phyloP scores from a whole-genome alignment of 2,797 vertebrate species.

The Acestrorhynchus altus region DNA sequence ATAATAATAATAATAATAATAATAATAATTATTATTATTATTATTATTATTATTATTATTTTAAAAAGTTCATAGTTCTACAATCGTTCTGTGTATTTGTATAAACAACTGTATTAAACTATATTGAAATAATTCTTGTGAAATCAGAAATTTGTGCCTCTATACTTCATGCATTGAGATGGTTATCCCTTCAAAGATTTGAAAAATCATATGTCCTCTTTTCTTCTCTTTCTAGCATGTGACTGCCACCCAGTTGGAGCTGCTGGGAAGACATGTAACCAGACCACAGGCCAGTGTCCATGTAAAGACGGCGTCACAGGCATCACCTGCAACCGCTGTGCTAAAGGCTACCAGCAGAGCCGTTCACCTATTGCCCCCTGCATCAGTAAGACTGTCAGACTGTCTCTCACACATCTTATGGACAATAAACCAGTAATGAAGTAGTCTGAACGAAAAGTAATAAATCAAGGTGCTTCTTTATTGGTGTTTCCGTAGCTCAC shows the following conservation, averaged over 20 bases:
- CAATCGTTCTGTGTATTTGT: too few species aligned
- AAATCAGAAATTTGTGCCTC: too few species aligned
- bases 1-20: too few species aligned
- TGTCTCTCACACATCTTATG: neutral
- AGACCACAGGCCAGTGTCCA: constrained; percentile 97
- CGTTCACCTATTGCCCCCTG: constrained; percentile 97
- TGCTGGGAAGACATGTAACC: constrained; percentile 98
- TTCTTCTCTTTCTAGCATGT: constrained; percentile 81
- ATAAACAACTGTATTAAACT: too few species aligned
- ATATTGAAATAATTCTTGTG: too few species aligned
- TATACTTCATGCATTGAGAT: too few species aligned
- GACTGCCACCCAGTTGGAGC: constrained; percentile 98
- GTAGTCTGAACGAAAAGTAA: neutral
- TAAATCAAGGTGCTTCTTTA: neutral
- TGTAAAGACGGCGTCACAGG: constrained; percentile 98
- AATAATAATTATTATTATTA: too few species aligned
- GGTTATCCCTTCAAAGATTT: neutral
- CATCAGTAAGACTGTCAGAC: constrained; percentile 87
- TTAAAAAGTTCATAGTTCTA: too few species aligned
- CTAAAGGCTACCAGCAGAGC: constrained; percentile 99
- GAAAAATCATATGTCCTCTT: neutral
- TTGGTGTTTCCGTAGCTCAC: neutral
- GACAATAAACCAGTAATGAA: neutral
- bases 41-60: too few species aligned
- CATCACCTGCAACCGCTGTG: constrained; percentile 97